Conservation (phyloP, 2,797 vertebrate species). For the Thaleichthys pacificus region DNA sequence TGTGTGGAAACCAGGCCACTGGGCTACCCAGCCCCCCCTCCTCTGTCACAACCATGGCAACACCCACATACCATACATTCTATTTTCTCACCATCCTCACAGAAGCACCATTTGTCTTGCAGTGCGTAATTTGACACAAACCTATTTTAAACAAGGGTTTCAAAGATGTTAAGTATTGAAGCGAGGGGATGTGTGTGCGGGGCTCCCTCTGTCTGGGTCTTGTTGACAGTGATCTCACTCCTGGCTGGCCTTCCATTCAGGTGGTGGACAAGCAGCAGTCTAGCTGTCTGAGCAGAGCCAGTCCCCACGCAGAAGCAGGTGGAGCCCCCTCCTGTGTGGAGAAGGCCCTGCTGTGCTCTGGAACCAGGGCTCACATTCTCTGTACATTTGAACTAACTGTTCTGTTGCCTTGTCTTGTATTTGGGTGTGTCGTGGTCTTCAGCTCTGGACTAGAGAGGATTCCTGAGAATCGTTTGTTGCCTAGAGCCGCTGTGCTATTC, state of each 20-base stretch:
- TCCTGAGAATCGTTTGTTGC: background rate
- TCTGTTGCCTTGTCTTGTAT: background rate
- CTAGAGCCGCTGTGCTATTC: background rate
- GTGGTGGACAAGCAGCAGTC: background rate
- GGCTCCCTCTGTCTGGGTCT: background rate
- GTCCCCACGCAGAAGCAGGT: background rate
- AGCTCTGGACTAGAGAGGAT: background rate
- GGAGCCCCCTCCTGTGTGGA: background rate
- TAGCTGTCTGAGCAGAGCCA: background rate
- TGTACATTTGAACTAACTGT: too few relatives aligned
- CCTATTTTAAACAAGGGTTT: background rate
- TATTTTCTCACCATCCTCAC: background rate
- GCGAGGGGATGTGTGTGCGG: background rate
- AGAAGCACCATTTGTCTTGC: background rate
- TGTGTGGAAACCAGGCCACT: background rate
- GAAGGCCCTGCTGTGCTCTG: too few relatives aligned
- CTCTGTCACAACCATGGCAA: background rate
- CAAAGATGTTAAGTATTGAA: slow-evolving; percentile 3
- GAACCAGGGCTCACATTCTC: background rate
- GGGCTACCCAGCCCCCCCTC: background rate
- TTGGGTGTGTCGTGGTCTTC: background rate
- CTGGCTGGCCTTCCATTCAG: too few relatives aligned
- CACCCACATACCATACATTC: background rate
- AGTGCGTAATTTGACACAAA: slow-evolving; percentile 13
- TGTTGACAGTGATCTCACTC: background rate